These are phyloP conservation scores for Oreocharis arfaki DNA, from an alignment of 2,113 vertebrate genomes.

Conservation along the genomic window DNA sequence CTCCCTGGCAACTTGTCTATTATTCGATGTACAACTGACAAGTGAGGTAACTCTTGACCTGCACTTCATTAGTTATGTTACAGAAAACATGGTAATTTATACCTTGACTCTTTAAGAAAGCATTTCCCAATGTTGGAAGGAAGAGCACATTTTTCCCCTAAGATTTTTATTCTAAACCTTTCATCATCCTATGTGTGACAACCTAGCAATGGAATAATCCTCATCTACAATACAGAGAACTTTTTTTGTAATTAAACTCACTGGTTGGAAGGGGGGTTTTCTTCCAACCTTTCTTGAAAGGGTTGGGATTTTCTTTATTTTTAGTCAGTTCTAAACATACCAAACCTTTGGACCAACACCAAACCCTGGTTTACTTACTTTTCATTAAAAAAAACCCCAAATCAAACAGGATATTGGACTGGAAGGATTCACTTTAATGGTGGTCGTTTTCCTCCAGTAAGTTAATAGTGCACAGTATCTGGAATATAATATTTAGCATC, in stretches of 20 bases:
- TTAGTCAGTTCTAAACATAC: not conserved
- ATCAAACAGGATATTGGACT: not conserved
- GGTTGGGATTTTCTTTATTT: not conserved
- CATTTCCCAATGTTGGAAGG: not conserved
- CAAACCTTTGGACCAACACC: no score
- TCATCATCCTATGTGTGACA: not conserved
- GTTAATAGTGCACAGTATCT: not conserved
- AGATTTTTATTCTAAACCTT: not conserved
- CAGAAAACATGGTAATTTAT: not conserved
- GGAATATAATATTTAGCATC: not conserved
- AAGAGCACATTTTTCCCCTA: accelerated
- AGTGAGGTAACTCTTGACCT: not conserved
- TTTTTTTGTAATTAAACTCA: not conserved
- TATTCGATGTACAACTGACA: not conserved
- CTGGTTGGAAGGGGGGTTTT: not conserved
- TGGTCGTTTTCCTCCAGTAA: not conserved
- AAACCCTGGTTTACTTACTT: not conserved
- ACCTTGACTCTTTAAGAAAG: not conserved
- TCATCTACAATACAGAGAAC: not conserved
- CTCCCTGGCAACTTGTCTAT: not conserved
- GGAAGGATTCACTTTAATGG: not conserved
- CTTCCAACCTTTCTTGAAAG: no score
- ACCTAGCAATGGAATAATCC: not conserved
- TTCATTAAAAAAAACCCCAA: not conserved
- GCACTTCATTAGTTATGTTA: not conserved